Evolutionary conservation across 2,113 vertebrate species (phyloP).

Genomic region (Megaceryle maxima): DNA sequence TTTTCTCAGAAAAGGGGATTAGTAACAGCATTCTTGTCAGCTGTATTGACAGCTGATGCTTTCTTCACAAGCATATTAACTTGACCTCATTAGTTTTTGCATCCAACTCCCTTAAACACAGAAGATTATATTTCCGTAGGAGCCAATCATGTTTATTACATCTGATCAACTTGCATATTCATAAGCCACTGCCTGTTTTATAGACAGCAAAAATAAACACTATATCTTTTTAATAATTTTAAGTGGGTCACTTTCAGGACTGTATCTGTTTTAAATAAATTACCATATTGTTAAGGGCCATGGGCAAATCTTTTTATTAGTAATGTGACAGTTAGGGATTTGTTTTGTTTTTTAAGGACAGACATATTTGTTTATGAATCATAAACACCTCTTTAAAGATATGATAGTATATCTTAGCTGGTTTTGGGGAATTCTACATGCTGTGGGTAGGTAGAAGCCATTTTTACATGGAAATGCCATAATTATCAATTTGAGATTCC

Average conservation of each 20-base stretch:
- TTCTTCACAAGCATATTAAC: slow-evolving; percentile 75
- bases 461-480: background rate
- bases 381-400: background rate
- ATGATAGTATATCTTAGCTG: background rate
- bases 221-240: slow-evolving; percentile 78
- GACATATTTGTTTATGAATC: background rate
- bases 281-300: slow-evolving; percentile 67
- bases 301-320: slow-evolving; percentile 54
- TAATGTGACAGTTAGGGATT: background rate
- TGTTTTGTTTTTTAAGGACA: background rate
- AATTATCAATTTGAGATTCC: background rate
- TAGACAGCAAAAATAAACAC: slow-evolving; percentile 79
- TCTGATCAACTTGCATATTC: slow-evolving; percentile 81
- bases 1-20: slow-evolving; percentile 49
- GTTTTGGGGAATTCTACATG: background rate
- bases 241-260: slow-evolving; percentile 79
- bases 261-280: slow-evolving; percentile 81
- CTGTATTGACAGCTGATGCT: slow-evolving; percentile 70
- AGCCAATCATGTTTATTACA: slow-evolving; percentile 84
- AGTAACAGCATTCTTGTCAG: slow-evolving; percentile 19
- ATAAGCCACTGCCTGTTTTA: slow-evolving; percentile 77
- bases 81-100: slow-evolving; percentile 80
- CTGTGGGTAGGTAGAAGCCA: background rate
- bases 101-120: slow-evolving; percentile 72
- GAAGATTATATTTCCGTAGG: slow-evolving; percentile 69